Conservation (phyloP, 2,888 invertebrate species). For the Trissoscelio sp. region DNA sequence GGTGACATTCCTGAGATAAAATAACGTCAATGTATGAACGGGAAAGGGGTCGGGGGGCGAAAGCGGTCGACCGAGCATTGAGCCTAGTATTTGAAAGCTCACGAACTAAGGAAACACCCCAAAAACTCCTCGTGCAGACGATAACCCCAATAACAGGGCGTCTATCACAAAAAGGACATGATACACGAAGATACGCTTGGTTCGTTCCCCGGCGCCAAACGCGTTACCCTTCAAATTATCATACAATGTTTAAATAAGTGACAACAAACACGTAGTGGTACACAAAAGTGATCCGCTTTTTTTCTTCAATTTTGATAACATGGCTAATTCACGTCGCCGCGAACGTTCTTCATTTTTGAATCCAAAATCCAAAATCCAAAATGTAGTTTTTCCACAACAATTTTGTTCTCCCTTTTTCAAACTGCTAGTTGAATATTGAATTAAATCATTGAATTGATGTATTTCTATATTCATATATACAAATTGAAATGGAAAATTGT, state of each 20-base stretch:
- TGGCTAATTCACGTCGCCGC: slow-evolving; percentile 18
- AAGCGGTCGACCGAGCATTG: slow-evolving; percentile 69
- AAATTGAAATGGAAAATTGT: not conserved
- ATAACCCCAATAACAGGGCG: slow-evolving; percentile 69
- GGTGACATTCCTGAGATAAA: too few relatives aligned
- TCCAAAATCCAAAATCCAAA: not conserved
- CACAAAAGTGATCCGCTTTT: not conserved
- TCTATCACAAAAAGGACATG: slow-evolving; percentile 50
- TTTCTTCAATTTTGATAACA: slow-evolving; percentile 29
- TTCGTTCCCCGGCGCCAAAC: slow-evolving; percentile 15
- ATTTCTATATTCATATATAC: not conserved
- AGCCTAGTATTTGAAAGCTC: slow-evolving; percentile 69
- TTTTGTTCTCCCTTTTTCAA: not conserved
- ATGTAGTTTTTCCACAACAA: not conserved
- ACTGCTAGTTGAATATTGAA: not conserved
- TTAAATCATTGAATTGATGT: not conserved
- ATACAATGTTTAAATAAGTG: not conserved
- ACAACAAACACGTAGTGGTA: not conserved
- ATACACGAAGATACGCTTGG: slow-evolving; percentile 11
- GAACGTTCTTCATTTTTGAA: not conserved
- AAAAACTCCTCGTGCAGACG: slow-evolving; percentile 50
- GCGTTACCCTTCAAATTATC: not conserved
- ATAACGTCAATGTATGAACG: too few relatives aligned
- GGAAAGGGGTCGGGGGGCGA: slow-evolving; percentile 69
- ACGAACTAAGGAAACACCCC: slow-evolving; percentile 60